These are phyloP conservation scores for Echeneis naucrates DNA, from an alignment of 2,797 vertebrate genomes.

Conservation along the genomic window DNA sequence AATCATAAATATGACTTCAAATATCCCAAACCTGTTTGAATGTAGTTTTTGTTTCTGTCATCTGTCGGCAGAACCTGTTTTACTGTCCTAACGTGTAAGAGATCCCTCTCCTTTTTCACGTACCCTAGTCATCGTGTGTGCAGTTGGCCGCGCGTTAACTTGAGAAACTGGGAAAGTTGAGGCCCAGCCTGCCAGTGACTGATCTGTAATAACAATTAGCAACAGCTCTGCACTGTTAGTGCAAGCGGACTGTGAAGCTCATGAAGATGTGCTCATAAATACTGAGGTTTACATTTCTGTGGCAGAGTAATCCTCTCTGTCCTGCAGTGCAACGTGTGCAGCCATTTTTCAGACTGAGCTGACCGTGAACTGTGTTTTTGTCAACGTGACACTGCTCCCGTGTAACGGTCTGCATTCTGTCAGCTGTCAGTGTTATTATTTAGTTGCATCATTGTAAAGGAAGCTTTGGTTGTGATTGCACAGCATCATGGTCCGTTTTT, in stretches of 20 bases:
- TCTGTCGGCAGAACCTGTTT: slow-evolving; percentile 1
- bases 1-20: not conserved
- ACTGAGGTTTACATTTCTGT: slow-evolving; percentile 54
- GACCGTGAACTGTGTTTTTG: not conserved
- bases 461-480: not conserved
- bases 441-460: not conserved
- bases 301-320: slow-evolving; percentile 43
- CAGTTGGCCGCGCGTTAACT: slow-evolving; percentile 20
- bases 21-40: not conserved
- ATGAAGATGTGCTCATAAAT: slow-evolving; percentile 53
- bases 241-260: slow-evolving; percentile 43
- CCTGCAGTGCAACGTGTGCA: slow-evolving; percentile 16
- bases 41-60: slow-evolving; percentile 1
- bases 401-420: not conserved
- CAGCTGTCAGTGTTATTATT: not conserved
- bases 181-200: slow-evolving; percentile 31
- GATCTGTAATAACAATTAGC: slow-evolving; percentile 70
- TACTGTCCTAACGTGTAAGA: not conserved
- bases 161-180: slow-evolving; percentile 51
- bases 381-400: not conserved
- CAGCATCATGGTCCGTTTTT: not conserved
- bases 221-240: slow-evolving; percentile 51
- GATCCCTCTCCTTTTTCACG: slow-evolving; percentile 26
- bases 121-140: not conserved
- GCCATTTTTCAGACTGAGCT: slow-evolving; percentile 7